A percentile compares a stretch with the other conserved stretches of the same genome.
These are phyloP conservation scores for Drosophila crucigera DNA, from an alignment of 2,888 invertebrate species.

Conservation along the genomic window DNA sequence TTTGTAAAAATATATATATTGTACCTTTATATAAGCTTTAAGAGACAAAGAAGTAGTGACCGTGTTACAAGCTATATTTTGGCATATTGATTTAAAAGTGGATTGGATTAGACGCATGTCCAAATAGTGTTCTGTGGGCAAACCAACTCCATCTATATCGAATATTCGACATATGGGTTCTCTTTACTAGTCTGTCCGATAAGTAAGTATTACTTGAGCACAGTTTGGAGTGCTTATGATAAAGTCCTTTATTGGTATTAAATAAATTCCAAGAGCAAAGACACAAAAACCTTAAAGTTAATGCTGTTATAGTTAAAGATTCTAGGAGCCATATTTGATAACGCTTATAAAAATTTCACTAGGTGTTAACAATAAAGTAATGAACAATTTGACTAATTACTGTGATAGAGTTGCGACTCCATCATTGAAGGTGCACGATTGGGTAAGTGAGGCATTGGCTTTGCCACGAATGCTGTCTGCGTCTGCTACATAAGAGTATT, in stretches of 20 bases:
- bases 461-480: constrained; percentile 21
- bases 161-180: neutral
- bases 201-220: neutral
- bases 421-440: constrained; percentile 30
- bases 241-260: constrained; percentile 74
- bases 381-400: constrained; percentile 49
- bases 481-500: constrained; percentile 6
- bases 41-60: neutral
- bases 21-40: neutral
- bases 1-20: neutral
- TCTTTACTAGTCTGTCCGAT: neutral
- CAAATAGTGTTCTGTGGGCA: neutral
- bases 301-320: constrained; percentile 49
- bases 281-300: constrained; percentile 25
- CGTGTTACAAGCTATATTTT: neutral
- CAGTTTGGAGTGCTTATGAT: constrained; percentile 49
- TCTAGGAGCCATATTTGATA: constrained; percentile 69
- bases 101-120: neutral
- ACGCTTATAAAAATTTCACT: constrained; percentile 62
- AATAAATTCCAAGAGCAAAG: constrained; percentile 49
- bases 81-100: neutral
- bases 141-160: neutral
- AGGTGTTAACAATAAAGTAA: constrained; percentile 63
- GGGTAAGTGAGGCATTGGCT: constrained; percentile 18
- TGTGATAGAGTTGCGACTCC: constrained; percentile 3